These are phyloP conservation scores for Agriotes lineatus DNA, from an alignment of 2,888 invertebrate genomes.

Conservation along the genomic window DNA sequence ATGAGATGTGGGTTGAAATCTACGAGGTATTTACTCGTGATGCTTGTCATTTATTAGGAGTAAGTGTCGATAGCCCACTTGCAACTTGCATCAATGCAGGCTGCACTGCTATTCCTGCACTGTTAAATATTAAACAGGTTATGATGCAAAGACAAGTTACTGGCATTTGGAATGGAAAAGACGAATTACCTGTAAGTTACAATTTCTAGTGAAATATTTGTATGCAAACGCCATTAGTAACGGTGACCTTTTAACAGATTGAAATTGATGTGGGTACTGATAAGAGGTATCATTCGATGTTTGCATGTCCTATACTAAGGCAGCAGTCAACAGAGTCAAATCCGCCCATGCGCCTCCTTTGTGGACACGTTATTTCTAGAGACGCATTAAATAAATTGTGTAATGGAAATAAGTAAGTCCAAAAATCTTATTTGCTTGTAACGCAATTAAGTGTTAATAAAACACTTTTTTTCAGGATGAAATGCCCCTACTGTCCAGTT, in stretches of 20 bases:
- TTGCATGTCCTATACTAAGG: conserved; percentile 97
- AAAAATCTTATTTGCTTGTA: too few species aligned
- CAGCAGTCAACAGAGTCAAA: conserved; percentile 96
- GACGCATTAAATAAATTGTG: conserved; percentile 97
- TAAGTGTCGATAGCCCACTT: conserved; percentile 91
- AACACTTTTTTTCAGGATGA: conserved; percentile 78
- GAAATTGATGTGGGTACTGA: conserved; percentile 94
- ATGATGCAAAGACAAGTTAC: conserved; percentile 91
- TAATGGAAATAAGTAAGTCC: conserved; percentile 86
- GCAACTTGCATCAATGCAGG: conserved; percentile 95
- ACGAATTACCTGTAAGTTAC: conserved; percentile 94
- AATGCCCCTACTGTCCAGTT: conserved; percentile 98
- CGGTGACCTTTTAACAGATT: conserved; percentile 73
- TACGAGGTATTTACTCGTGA: conserved; percentile 93
- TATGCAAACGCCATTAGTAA: neutral
- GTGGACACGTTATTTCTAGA: conserved; percentile 97
- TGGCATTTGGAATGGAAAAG: conserved; percentile 94
- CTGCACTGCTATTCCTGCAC: conserved; percentile 91
- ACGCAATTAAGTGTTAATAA: neutral
- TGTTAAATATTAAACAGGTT: conserved; percentile 93
- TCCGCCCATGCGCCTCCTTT: conserved; percentile 96
- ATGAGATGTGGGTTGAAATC: conserved; percentile 86
- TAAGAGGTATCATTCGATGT: conserved; percentile 96
- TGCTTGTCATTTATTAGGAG: conserved; percentile 90
- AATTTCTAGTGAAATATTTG: neutral